Evolutionary conservation across 2,888 invertebrate genomes (phyloP).

Genomic region (Eulithis prunata): DNA sequence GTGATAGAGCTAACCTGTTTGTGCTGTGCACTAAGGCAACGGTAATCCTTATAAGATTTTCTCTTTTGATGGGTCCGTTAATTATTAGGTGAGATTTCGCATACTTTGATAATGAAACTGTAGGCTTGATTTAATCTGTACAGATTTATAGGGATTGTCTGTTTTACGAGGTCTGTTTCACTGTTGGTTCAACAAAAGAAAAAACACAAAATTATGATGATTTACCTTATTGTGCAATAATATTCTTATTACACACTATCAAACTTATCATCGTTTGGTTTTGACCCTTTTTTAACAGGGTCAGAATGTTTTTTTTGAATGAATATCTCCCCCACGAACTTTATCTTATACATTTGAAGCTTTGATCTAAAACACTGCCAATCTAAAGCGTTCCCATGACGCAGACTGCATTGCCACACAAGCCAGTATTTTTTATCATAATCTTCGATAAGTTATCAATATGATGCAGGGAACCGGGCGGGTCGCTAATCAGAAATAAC

Average conservation of each 20-base stretch:
- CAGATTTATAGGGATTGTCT: conserved; percentile 17
- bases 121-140: conserved; percentile 26
- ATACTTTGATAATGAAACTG: conserved; percentile 35
- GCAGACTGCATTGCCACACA: not conserved
- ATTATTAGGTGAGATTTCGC: conserved; percentile 53
- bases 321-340: too few relatives aligned
- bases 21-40: conserved; percentile 36
- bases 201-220: not conserved
- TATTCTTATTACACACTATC: too few relatives aligned
- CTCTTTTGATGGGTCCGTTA: conserved; percentile 61
- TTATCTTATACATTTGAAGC: too few relatives aligned
- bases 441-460: conserved; percentile 16
- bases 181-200: not conserved
- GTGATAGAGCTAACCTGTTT: conserved; percentile 1
- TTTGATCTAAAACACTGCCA: not conserved
- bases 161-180: conserved; percentile 6
- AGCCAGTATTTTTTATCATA: conserved; percentile 3
- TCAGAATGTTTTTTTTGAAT: too few relatives aligned
- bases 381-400: not conserved
- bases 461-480: conserved; percentile 18
- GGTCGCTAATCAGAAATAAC: conserved; percentile 34
- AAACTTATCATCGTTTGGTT: too few relatives aligned
- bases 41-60: conserved; percentile 62
- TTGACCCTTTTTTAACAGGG: too few relatives aligned
- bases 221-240: too few relatives aligned